These are phyloP conservation scores for Noctuana brunneofusca DNA, from an alignment of 2,888 invertebrate species.

Conservation along the genomic window DNA sequence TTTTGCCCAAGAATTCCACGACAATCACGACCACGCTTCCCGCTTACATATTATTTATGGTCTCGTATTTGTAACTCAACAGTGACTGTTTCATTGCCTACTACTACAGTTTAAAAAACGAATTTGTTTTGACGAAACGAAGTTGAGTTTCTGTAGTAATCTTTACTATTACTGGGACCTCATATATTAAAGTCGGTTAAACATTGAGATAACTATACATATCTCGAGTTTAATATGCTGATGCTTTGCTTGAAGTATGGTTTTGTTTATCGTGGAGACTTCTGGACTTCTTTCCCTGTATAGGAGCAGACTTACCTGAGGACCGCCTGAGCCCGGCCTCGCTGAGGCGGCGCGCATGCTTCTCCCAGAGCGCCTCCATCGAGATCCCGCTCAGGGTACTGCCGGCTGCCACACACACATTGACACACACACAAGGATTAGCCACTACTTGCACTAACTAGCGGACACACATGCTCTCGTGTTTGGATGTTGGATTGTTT, in stretches of 20 bases:
- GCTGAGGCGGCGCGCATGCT: slow-evolving; percentile 87
- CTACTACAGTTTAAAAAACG: not conserved
- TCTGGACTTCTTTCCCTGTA: slow-evolving; percentile 28
- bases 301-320: slow-evolving; percentile 84
- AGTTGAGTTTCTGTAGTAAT: too few species aligned
- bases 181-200: too few species aligned
- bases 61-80: slow-evolving; percentile 8
- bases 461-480: slow-evolving; percentile 45
- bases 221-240: not conserved
- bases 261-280: slow-evolving; percentile 35
- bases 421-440: slow-evolving; percentile 77
- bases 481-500: slow-evolving; percentile 4
- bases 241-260: not conserved
- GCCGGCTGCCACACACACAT: slow-evolving; percentile 78
- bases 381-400: slow-evolving; percentile 84
- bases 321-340: slow-evolving; percentile 89
- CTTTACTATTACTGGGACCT: too few species aligned
- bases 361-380: slow-evolving; percentile 89
- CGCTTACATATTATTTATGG: slow-evolving; percentile 25
- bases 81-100: too few species aligned
- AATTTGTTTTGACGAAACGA: too few species aligned
- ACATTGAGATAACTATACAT: not conserved
- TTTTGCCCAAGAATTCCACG: slow-evolving; percentile 42
- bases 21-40: slow-evolving; percentile 36
- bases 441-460: slow-evolving; percentile 59